Percentiles rank a stretch among this genome's conserved stretches.
phyloP scores from a whole-genome alignment of 92 coral and sea anemone species.

The Epizoanthus scotinus region DNA sequence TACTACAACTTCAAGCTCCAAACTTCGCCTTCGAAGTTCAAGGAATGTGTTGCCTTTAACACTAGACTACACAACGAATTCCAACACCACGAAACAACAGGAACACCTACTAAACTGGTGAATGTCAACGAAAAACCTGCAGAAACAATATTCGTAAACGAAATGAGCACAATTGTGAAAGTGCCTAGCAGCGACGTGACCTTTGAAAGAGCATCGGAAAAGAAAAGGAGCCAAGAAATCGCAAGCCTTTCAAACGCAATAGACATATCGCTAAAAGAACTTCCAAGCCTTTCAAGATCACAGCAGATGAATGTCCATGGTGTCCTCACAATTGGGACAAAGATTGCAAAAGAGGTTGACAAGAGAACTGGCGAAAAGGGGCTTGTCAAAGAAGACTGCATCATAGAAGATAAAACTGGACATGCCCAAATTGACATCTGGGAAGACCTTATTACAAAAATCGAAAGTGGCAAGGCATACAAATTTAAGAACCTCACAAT shows the following conservation, averaged over 20 bases:
- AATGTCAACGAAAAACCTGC: constrained; percentile 8
- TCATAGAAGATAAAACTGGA: constrained; percentile 21
- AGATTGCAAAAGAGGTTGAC: constrained; percentile 11
- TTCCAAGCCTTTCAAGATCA: constrained; percentile 1
- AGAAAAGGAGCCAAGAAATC: background rate
- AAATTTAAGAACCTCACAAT: constrained; percentile 15
- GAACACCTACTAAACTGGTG: constrained; percentile 28
- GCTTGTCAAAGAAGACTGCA: too few relatives aligned
- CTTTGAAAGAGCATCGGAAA: constrained; percentile 8
- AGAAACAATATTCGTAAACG: constrained; percentile 2
- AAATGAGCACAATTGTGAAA: constrained; percentile 2
- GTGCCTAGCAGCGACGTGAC: constrained; percentile 8
- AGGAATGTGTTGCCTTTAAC: constrained; percentile 28
- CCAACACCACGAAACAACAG: constrained; percentile 14
- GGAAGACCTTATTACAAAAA: background rate
- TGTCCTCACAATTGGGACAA: constrained; percentile 4
- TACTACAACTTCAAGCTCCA: constrained; percentile 28
- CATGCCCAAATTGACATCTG: constrained; percentile 20
- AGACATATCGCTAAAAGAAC: constrained; percentile 23
- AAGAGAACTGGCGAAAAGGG: constrained; percentile 1
- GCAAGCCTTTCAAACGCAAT: background rate
- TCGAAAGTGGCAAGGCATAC: constrained; percentile 7
- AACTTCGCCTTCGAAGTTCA: constrained; percentile 2
- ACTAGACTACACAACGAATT: background rate
- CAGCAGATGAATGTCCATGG: constrained; percentile 28